Percentiles rank a stretch among this genome's conserved stretches.
These are phyloP conservation scores for Caracal caracal DNA, from an alignment of 2,113 vertebrate species.

Conservation along the genomic window DNA sequence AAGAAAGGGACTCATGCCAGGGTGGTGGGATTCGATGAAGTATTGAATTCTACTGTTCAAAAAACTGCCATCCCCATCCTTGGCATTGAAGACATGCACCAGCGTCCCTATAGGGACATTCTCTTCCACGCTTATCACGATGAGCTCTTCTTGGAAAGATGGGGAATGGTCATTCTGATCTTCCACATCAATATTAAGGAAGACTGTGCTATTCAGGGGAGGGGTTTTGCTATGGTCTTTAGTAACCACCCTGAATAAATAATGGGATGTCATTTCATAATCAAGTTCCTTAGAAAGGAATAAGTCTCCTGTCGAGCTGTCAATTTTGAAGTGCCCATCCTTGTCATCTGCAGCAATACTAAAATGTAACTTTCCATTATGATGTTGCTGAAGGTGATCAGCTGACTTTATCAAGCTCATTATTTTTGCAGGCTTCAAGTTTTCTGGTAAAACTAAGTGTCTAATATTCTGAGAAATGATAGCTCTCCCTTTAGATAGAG, in stretches of 20 bases:
- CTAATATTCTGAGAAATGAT: slow-evolving; percentile 81
- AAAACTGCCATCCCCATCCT: slow-evolving; percentile 91
- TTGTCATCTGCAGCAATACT: slow-evolving; percentile 87
- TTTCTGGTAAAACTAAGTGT: slow-evolving; percentile 89
- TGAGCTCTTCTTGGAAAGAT: slow-evolving; percentile 88
- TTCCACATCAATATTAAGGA: slow-evolving; percentile 89
- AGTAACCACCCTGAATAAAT: slow-evolving; percentile 86
- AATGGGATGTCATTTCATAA: slow-evolving; percentile 90
- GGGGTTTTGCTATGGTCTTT: slow-evolving; percentile 79
- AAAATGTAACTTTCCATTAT: slow-evolving; percentile 82
- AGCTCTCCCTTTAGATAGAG: slow-evolving; percentile 69
- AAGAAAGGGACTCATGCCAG: slow-evolving; percentile 85
- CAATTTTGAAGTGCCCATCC: slow-evolving; percentile 88
- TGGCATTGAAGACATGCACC: slow-evolving; percentile 91
- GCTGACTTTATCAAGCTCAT: slow-evolving; percentile 85
- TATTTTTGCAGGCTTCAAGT: slow-evolving; percentile 86
- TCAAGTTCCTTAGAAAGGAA: slow-evolving; percentile 92
- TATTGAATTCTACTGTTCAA: slow-evolving; percentile 91
- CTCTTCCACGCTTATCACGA: slow-evolving; percentile 90
- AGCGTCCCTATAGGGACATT: slow-evolving; percentile 87
- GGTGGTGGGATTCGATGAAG: slow-evolving; percentile 81
- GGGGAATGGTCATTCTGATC: slow-evolving; percentile 94
- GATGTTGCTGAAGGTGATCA: slow-evolving; percentile 48
- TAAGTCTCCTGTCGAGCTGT: slow-evolving; percentile 89
- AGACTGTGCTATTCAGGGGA: slow-evolving; percentile 80